Evolutionary conservation across 2,113 vertebrate species (phyloP).

Genomic region (Nycticryphes semicollaris): DNA sequence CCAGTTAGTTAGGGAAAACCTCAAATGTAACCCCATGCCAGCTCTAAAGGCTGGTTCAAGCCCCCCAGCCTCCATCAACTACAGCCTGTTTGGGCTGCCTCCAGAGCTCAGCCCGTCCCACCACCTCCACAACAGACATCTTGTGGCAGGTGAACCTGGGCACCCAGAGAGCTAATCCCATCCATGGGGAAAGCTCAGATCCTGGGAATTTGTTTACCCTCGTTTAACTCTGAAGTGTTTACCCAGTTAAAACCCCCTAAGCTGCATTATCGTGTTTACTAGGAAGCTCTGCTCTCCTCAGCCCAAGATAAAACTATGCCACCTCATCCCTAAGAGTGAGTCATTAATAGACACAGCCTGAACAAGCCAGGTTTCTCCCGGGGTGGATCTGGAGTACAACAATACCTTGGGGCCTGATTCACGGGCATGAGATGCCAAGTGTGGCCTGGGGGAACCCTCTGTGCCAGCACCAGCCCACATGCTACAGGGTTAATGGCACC

Average conservation of each 20-base stretch:
- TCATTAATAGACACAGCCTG: neutral
- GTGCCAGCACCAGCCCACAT: neutral
- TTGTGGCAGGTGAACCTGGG: neutral
- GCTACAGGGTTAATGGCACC: neutral
- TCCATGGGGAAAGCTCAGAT: neutral
- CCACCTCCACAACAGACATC: neutral
- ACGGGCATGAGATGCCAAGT: neutral
- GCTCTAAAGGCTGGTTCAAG: neutral
- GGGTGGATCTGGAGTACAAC: neutral
- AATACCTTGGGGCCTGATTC: neutral
- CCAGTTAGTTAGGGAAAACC: neutral
- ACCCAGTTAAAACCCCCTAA: slow-evolving; percentile 54
- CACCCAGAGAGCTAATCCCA: slow-evolving; percentile 20
- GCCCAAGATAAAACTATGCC: slow-evolving; percentile 28
- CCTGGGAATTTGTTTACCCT: slow-evolving; percentile 39
- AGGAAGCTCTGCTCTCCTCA: slow-evolving; percentile 19
- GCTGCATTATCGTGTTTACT: slow-evolving; percentile 64
- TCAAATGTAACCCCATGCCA: neutral
- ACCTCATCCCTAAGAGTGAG: neutral
- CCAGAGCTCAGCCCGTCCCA: neutral
- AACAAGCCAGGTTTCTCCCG: neutral
- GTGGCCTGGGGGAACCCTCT: neutral
- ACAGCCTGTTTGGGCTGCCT: neutral
- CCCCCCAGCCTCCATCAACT: neutral
- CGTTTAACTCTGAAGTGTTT: slow-evolving; percentile 56